Percentiles rank a stretch among this genome's conserved stretches.
Evolutionary conservation across 1,140 invertebrate species (phyloP).

Genomic region (Argopecten irradians): DNA sequence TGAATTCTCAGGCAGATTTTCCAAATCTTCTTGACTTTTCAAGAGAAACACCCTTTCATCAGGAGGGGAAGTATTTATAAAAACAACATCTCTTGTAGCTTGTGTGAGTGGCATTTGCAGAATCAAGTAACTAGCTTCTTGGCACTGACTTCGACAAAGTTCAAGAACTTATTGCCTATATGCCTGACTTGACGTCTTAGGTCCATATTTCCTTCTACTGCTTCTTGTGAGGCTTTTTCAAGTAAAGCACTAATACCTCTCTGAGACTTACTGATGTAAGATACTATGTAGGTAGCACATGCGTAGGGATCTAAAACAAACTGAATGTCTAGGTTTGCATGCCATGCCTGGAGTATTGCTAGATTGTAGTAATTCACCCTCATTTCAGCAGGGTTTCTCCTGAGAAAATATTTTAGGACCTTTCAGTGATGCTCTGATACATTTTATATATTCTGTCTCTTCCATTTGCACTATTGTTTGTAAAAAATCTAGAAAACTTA

Average conservation of each 20-base stretch:
- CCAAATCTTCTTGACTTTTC: conserved; percentile 29
- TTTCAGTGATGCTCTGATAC: too few relatives aligned
- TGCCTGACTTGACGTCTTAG: conserved; percentile 46
- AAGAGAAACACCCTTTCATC: conserved; percentile 46
- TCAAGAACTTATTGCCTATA: too few relatives aligned
- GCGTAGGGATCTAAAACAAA: conserved; percentile 53
- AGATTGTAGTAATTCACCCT: background rate
- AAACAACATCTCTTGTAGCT: conserved; percentile 45
- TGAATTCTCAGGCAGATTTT: conserved; percentile 33
- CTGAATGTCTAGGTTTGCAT: conserved; percentile 48
- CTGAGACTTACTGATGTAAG: conserved; percentile 48
- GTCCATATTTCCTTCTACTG: conserved; percentile 38
- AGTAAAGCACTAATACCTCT: conserved; percentile 49
- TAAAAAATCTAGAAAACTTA: too few relatives aligned
- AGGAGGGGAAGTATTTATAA: conserved; percentile 52
- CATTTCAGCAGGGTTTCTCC: too few relatives aligned
- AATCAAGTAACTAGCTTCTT: conserved; percentile 44
- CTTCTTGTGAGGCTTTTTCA: conserved; percentile 47
- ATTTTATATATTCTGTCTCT: too few relatives aligned
- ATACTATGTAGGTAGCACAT: conserved; percentile 48
- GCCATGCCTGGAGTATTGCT: conserved; percentile 8
- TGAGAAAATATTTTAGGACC: too few relatives aligned
- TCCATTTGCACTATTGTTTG: too few relatives aligned
- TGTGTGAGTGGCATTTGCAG: conserved; percentile 56
- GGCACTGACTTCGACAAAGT: conserved; percentile 50